Evolutionary conservation across 2,797 vertebrate species (phyloP).

Genomic region (Falco novaeseelandiae): DNA sequence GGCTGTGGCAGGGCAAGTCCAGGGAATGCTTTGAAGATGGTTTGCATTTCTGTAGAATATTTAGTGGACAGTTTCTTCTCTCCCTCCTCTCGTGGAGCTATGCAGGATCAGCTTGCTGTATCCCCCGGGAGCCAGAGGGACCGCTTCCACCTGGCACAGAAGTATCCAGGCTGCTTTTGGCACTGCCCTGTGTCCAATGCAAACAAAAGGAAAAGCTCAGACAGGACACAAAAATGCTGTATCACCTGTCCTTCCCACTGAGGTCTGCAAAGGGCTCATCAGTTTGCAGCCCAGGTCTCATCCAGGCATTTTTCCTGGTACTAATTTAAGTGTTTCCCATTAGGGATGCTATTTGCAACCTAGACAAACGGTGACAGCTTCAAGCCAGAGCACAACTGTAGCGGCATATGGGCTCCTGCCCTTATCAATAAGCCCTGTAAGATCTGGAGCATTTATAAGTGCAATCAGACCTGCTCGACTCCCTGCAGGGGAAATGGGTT

Average conservation of each 20-base stretch:
- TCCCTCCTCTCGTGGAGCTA: background rate
- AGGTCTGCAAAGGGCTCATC: background rate
- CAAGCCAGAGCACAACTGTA: background rate
- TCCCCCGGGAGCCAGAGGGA: background rate
- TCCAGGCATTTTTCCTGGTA: background rate
- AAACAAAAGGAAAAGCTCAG: background rate
- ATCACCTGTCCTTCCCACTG: background rate
- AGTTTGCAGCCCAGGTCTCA: background rate
- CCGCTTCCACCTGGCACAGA: background rate
- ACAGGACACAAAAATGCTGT: background rate
- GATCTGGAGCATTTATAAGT: background rate
- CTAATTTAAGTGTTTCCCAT: background rate
- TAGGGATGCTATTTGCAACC: background rate
- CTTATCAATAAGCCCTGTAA: background rate
- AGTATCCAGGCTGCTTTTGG: background rate
- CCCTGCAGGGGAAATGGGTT: background rate
- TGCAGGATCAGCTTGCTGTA: background rate
- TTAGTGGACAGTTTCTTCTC: background rate
- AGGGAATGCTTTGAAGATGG: conserved; percentile 38
- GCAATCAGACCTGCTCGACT: background rate
- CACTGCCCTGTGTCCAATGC: background rate
- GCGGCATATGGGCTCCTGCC: background rate
- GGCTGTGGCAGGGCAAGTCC: background rate
- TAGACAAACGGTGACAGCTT: background rate
- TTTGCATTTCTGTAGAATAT: background rate